phyloP scores from a whole-genome alignment of 2,797 vertebrate species.

The Mormyrus hasselquistii region DNA sequence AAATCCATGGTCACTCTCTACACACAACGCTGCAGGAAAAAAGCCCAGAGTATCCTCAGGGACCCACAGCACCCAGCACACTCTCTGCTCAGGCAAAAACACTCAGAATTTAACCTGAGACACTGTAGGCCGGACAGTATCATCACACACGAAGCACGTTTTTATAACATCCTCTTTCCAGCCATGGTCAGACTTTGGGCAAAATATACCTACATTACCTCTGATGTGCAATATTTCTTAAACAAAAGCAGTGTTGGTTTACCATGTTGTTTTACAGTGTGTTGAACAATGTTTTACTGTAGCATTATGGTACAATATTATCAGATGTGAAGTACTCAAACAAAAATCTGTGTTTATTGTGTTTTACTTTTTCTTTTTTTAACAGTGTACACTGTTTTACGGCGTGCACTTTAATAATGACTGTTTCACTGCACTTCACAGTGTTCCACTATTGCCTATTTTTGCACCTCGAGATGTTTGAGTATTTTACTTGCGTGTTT shows the following conservation, averaged over 20 bases:
- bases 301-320: neutral
- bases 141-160: neutral
- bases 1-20: neutral
- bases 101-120: neutral
- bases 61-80: neutral
- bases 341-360: neutral
- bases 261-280: neutral
- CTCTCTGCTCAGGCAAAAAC: neutral
- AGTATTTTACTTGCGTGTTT: neutral
- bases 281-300: neutral
- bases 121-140: neutral
- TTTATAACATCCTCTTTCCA: neutral
- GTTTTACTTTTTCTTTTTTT: neutral
- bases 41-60: neutral
- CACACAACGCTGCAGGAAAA: neutral
- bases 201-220: neutral
- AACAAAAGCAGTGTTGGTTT: neutral
- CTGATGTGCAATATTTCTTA: neutral
- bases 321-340: neutral
- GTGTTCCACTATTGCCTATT: neutral
- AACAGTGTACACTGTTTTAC: neutral
- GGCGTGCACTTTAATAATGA: neutral
- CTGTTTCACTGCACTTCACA: neutral
- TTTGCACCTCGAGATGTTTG: neutral
- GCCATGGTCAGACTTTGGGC: neutral